Conservation (phyloP, 1,140 invertebrate species). For the Holcopasites calliopsidis region DNA sequence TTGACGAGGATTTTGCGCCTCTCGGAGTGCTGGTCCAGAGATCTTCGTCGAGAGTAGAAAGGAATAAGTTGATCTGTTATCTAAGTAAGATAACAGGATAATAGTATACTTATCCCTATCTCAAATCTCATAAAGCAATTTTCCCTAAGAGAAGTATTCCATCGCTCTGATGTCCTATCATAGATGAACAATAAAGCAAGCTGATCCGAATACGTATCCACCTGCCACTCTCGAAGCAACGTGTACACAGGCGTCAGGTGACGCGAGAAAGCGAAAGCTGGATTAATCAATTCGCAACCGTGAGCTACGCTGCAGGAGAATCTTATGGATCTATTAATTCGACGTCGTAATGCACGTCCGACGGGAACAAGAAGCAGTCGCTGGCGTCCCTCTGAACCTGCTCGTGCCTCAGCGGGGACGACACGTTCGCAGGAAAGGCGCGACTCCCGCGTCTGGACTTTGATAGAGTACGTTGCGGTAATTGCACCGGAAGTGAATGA, state of each 20-base stretch:
- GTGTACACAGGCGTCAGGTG: neutral
- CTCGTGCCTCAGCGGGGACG: neutral
- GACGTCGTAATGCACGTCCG: neutral
- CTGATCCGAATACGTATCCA: neutral
- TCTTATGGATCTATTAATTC: constrained; percentile 20
- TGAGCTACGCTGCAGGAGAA: neutral
- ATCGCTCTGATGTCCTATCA: neutral
- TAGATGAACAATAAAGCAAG: neutral
- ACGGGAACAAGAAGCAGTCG: no score
- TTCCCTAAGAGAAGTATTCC: no score
- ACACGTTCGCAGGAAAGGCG: constrained; percentile 37
- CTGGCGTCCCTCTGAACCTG: no score
- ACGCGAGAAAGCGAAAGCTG: neutral
- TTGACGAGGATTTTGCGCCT: neutral
- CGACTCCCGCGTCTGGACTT: constrained; percentile 49
- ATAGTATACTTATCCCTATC: no score
- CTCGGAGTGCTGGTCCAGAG: no score
- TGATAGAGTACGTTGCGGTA: constrained; percentile 59
- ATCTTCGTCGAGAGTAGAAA: no score
- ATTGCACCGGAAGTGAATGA: constrained; percentile 70
- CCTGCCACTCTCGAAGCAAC: neutral
- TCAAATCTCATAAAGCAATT: no score
- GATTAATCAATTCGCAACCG: constrained; percentile 23
- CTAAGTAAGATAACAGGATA: no score
- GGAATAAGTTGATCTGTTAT: no score